phyloP scores from a whole-genome alignment of 2,888 invertebrate species.

The Lasioglossum zephyrum region DNA sequence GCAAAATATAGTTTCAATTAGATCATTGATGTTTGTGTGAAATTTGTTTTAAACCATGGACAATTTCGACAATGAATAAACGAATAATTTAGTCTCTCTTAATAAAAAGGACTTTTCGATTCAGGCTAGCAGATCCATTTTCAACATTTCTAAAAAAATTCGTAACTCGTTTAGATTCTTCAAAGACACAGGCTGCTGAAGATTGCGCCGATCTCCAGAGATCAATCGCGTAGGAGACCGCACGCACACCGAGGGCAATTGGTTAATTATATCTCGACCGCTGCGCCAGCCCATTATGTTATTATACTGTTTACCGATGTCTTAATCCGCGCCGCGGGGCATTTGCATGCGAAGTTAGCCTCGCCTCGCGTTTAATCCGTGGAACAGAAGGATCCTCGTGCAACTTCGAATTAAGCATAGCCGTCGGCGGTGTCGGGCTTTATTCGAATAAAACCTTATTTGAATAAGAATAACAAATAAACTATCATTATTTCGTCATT shows the following conservation, averaged over 20 bases:
- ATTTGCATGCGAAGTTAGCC: slow-evolving; percentile 37
- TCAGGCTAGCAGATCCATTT: not conserved
- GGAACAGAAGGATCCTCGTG: not conserved
- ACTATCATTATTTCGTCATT: not conserved
- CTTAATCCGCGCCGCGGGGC: slow-evolving; percentile 15
- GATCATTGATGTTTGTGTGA: no score
- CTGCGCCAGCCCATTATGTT: slow-evolving; percentile 37
- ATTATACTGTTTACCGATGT: slow-evolving; percentile 51
- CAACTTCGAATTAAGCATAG: not conserved
- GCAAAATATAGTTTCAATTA: no score
- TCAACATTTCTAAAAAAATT: not conserved
- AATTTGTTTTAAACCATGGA: not conserved
- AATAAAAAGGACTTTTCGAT: not conserved
- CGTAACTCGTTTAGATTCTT: not conserved
- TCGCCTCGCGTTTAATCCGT: not conserved
- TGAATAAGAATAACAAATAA: not conserved
- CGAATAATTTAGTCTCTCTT: not conserved
- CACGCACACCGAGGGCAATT: slow-evolving; percentile 39
- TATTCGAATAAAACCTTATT: not conserved
- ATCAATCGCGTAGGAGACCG: slow-evolving; percentile 16
- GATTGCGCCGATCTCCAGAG: not conserved
- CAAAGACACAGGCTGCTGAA: not conserved
- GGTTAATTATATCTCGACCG: slow-evolving; percentile 46
- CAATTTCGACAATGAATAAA: not conserved
- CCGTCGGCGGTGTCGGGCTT: not conserved